Evolutionary conservation across 2,797 vertebrate genomes (phyloP).

Genomic region (Picus viridis): DNA sequence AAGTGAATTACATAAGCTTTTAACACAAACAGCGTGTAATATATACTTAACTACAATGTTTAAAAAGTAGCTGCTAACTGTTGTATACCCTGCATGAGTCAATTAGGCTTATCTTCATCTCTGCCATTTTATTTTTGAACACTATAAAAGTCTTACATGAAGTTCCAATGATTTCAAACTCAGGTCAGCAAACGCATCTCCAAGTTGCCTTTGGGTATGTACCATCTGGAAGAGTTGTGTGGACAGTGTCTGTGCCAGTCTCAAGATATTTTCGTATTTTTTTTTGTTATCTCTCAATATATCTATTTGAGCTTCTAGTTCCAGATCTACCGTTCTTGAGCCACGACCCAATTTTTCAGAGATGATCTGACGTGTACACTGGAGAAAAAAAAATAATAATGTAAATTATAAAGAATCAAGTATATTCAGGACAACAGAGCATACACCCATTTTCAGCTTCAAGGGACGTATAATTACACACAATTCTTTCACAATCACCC

Average conservation of each 20-base stretch:
- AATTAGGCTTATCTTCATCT: constrained; percentile 43
- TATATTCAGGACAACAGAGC: constrained; percentile 19
- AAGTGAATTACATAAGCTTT: neutral
- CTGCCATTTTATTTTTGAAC: constrained; percentile 19
- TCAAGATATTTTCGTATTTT: constrained; percentile 94
- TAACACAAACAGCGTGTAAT: neutral
- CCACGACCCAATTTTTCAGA: constrained; percentile 97
- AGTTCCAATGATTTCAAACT: constrained; percentile 97
- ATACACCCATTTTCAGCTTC: constrained; percentile 55
- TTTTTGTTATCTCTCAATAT: constrained; percentile 96
- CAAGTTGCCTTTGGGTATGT: constrained; percentile 95
- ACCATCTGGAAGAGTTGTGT: constrained; percentile 94
- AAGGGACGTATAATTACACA: constrained; percentile 48
- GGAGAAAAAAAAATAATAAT: constrained; percentile 11
- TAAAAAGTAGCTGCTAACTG: neutral
- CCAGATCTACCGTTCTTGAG: constrained; percentile 96
- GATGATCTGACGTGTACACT: constrained; percentile 98
- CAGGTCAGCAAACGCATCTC: constrained; percentile 96
- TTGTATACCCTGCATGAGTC: neutral
- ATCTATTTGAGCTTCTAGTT: constrained; percentile 97
- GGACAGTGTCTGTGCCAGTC: constrained; percentile 91
- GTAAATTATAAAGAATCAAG: constrained; percentile 45
- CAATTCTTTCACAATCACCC: constrained; percentile 71
- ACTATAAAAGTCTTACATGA: constrained; percentile 85
- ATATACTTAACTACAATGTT: neutral